Conservation (phyloP, 2,888 invertebrate species). For the Lasioglossum vierecki region DNA sequence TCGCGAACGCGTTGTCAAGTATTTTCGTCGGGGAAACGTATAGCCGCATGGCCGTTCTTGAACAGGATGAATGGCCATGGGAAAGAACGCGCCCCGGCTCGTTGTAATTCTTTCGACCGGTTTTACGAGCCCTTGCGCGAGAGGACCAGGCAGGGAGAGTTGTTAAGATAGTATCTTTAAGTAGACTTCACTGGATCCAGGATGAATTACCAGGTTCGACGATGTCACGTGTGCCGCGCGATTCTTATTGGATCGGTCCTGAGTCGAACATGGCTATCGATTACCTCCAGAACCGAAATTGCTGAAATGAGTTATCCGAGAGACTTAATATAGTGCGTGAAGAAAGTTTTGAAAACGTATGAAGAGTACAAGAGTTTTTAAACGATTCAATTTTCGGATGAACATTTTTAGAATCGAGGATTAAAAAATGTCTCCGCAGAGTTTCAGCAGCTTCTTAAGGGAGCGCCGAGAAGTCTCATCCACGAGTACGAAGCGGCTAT, state of each 20-base stretch:
- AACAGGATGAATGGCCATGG: not conserved
- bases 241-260: not conserved
- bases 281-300: not conserved
- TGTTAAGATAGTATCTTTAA: not conserved
- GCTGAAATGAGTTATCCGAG: not conserved
- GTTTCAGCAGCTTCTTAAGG: not conserved
- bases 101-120: not conserved
- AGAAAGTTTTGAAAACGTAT: not conserved
- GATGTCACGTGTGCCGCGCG: not conserved
- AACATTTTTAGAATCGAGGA: no score
- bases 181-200: not conserved
- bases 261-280: not conserved
- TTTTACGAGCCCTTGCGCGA: not conserved
- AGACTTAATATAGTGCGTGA: no score
- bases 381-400: not conserved
- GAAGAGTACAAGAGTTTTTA: not conserved
- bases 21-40: slow-evolving; percentile 43
- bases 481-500: not conserved
- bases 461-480: not conserved
- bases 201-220: not conserved
- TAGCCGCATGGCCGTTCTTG: not conserved
- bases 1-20: slow-evolving; percentile 40
- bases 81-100: slow-evolving; percentile 18
- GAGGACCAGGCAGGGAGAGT: not conserved
- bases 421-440: not conserved